phyloP scores from a whole-genome alignment of 2,888 invertebrate genomes.

The Calephelis perditalis region DNA sequence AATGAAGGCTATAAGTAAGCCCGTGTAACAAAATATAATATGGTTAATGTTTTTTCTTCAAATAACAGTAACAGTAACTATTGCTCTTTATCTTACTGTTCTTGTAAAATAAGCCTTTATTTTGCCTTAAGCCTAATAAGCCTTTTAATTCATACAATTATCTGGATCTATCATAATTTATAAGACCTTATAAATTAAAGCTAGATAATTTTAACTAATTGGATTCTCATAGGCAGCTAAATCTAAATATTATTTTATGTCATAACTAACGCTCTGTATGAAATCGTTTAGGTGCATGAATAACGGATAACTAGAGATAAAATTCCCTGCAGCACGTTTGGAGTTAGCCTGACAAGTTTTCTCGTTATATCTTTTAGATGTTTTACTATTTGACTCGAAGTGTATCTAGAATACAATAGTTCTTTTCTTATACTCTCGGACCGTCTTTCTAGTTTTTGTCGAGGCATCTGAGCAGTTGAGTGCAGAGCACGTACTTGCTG shows the following conservation, averaged over 20 bases:
- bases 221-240: not conserved
- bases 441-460: slow-evolving; percentile 60
- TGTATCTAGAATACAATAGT: slow-evolving; percentile 58
- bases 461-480: slow-evolving; percentile 51
- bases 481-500: slow-evolving; percentile 59
- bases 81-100: no score
- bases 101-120: no score
- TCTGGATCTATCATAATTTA: no score
- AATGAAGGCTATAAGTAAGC: no score
- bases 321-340: slow-evolving; percentile 11
- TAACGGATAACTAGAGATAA: slow-evolving; percentile 15
- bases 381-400: slow-evolving; percentile 59
- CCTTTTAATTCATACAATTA: no score
- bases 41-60: no score
- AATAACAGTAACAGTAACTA: no score
- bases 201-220: no score
- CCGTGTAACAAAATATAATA: no score
- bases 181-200: no score
- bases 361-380: slow-evolving; percentile 56
- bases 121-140: no score
- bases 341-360: slow-evolving; percentile 45
- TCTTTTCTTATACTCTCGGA: slow-evolving; percentile 51
- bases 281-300: slow-evolving; percentile 1
- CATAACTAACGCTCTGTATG: not conserved
- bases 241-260: not conserved